These are phyloP conservation scores for Pterostichus madidus DNA, from an alignment of 2,888 invertebrate genomes.

Conservation along the genomic window DNA sequence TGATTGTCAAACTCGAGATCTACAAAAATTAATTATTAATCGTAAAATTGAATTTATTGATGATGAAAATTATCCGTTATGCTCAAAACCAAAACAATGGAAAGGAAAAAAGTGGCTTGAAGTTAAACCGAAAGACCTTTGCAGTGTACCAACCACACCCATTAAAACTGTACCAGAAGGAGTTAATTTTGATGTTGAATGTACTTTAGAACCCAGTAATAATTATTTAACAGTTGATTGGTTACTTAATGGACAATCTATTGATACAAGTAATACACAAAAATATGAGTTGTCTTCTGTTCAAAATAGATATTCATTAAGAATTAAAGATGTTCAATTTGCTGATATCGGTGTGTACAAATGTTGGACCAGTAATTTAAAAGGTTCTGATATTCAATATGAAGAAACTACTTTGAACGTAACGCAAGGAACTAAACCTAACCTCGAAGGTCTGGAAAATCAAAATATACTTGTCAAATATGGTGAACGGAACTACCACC, in stretches of 20 bases:
- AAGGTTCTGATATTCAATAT: not conserved
- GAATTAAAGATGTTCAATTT: not conserved
- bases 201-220: not conserved
- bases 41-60: not conserved
- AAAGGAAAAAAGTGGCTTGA: conserved; percentile 22
- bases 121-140: conserved; percentile 19
- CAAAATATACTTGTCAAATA: conserved; percentile 1
- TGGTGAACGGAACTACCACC: not conserved
- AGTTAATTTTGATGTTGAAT: not conserved
- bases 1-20: conserved; percentile 14
- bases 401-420: conserved; percentile 34
- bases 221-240: not conserved
- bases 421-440: not conserved
- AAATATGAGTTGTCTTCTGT: not conserved
- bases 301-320: not conserved
- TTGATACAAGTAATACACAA: not conserved
- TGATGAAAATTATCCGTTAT: not conserved
- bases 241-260: conserved; percentile 14
- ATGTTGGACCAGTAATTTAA: conserved; percentile 3
- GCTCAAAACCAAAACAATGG: conserved; percentile 14
- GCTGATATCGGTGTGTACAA: conserved; percentile 6
- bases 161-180: conserved; percentile 3
- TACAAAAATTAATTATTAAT: conserved; percentile 4
- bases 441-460: not conserved
- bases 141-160: not conserved